Base-by-base conservation (phyloP, 2,888 invertebrate genomes). In the Oxystoma pomonae region DNA sequence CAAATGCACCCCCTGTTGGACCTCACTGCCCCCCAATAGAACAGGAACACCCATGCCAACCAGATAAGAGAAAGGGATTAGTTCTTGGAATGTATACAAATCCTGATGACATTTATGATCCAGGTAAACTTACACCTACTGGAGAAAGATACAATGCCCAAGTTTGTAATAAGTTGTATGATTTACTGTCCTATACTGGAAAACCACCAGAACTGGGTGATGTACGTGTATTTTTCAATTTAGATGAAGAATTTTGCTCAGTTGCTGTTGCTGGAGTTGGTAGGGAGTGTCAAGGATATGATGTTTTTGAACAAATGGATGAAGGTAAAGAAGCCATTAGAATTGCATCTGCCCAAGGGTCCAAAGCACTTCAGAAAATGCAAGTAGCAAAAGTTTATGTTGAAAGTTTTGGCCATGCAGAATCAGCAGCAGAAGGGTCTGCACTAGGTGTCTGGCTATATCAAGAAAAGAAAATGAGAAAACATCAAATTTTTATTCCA, bases 391-490 rank as follows among this genome's bases (percentile, higher is more conserved):
- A 82, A 20, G 85, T 93, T 35, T 83, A 85, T 66, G 82, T 93
- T 0, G 93, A 94, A 75, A 87, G 89, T 18, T 90, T 92, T 73
- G 90, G 89, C 7, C 85, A 88, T 73, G 87, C 91, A 0, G 90
- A 90, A 76, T 90, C 91, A 1, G 87, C 92, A 1, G 92, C 92
- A 0, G 93, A 93, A 78, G 93, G 92, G 1, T 87, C 90, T 0
- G 81, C 83, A 1, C 81, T 94, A 17, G 86, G 86, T 0, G 79
- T 87, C 7, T 91, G 88, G 87, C 78, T 84, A 1, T 93, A 90
- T 75, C 88, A 88, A 75, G 89, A 91, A 70, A 85, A 88, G 72
- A 88, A 84, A 69, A 72, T 70, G 21, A 77, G 77, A 61, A 72
- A 77, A 20, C 68, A 77, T 20, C 76, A 79, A 67, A 68, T 76